Evolutionary conservation across 2,797 vertebrate species (phyloP), one percentile per base, ranked within the genome.

Genomic region (Gymnothorax reevesii): DNA sequence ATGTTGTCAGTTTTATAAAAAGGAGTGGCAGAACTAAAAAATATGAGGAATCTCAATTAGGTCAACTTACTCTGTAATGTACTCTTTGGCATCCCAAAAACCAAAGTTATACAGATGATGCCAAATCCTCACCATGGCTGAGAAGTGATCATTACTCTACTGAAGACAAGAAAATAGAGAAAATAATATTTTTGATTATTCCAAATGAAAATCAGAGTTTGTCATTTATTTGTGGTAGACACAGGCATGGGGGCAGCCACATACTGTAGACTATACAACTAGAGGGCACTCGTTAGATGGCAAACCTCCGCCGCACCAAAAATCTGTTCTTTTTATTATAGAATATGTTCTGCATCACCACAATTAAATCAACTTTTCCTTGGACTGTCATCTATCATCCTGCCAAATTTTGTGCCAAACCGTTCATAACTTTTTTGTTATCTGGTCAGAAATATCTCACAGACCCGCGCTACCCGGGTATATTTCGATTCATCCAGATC

Each of bases 1-100:
- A 8, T 12, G 17, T 8, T 7, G 52, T 80, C 77, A 80, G 17
- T 80, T 80, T 55, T 55, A 80, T 80, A 80, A 9, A 59, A 83
- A 83, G 25, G 82, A 62, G 22, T 83, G 82, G 59, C 57, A 83
- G 82, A 83, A 20, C 55, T 57, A 57, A 57, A 33, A 55, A 80
- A 80, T 54, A 20, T 80, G 49, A 80, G 52, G 52, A n/a, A 52
- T 80, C 77, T 52, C 13, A 7, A 20, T 79, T 33, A 80, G 54
- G 71, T 75, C 71, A 75, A 42, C 71, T 15, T 75, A 25, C 42
- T n/a, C 22, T 80, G 77, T 80, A 54, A 80, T 54, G 49, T 80
- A 10, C 9, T 80, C 52, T 80, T n/a, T 52, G 77, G 54, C 13
- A 42, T 79, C 42, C 75, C 17, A 20, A 42, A 54, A 79, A 79